Base-by-base conservation (phyloP, 2,113 vertebrate species). In the Onychostoma macrolepis region DNA sequence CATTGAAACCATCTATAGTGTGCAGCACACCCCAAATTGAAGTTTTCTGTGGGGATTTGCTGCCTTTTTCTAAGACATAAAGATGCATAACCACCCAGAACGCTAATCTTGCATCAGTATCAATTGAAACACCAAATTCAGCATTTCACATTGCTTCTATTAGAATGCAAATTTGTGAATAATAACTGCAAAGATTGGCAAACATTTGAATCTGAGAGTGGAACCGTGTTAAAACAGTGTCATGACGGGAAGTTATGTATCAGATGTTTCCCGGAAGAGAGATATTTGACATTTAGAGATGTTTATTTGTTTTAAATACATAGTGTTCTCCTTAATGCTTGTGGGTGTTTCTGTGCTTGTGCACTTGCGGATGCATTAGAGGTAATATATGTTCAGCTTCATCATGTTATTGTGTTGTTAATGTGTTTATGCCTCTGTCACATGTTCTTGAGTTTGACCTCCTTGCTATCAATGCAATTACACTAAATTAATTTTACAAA, bases 401-500 rank as follows among this genome's bases (percentile, higher is more conserved):
- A 72, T 53, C 65, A 48, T 48, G 61, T 67, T 30, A 50, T 36
- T 53, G 81, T 83, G 65, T 36, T 5, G 81, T 15, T 53, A 83
- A 83, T 83, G 65, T 4, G 0, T 83, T 56, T 72, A 72, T 24
- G 45, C 65, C 30, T 58, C 82, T 36, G 45, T 74, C 30, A 56
- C 69, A 28, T 84, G 63, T 83, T 67, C 63, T 83, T 69, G 67
- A 84, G 21, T 84, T 84, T 84, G 69, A 84, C 82, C 82, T 58
- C 69, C 33, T 36, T 41, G 33, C 82, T 56, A 33, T 84, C 48
- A 84, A 72, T 84, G 69, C 69, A 74, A 74, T 84, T 84, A 74
- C 45, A 38, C 48, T 56, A 74, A 84, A 58, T 84, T 58, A 74
- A 84, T 74, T 84, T 58, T 53, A 84, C 69, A 58, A 74, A 84